Percentiles rank a stretch among this genome's conserved stretches.
Conservation (phyloP, 2,113 vertebrate genomes). For the Rhinoderma darwinii region DNA sequence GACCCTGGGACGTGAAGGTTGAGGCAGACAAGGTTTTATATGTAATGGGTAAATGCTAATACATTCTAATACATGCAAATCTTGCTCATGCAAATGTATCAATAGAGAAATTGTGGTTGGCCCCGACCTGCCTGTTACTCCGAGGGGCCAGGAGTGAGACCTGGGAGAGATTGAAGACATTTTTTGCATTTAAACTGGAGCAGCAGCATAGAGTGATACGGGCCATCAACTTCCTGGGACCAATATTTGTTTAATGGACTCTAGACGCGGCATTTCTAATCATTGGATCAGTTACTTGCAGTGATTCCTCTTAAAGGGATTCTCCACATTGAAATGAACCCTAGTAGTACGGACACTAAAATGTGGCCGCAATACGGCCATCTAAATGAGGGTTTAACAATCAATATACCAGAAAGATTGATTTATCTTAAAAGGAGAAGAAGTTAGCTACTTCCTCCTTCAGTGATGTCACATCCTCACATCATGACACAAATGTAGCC, state of each 20-base stretch:
- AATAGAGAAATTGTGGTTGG: not conserved
- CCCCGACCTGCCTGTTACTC: constrained; percentile 32
- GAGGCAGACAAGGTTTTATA: not conserved
- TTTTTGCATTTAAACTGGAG: not conserved
- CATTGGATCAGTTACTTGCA: too few relatives aligned
- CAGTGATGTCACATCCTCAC: too few relatives aligned
- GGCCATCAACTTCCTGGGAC: not conserved
- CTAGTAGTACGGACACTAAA: too few relatives aligned
- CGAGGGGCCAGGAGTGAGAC: not conserved
- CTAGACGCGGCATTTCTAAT: not conserved
- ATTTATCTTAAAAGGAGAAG: not conserved
- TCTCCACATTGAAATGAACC: not conserved
- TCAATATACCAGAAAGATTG: too few relatives aligned
- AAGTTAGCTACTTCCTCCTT: too few relatives aligned
- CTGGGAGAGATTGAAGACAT: not conserved
- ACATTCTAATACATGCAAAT: constrained; percentile 42
- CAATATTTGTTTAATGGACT: constrained; percentile 13
- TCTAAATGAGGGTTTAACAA: too few relatives aligned
- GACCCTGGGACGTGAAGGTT: constrained; percentile 10
- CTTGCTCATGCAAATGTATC: constrained; percentile 37
- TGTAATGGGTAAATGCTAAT: constrained; percentile 43
- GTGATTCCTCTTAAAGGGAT: not conserved
- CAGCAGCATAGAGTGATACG: not conserved
- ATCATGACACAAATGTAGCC: too few relatives aligned
- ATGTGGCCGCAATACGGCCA: too few relatives aligned